These are phyloP conservation scores for Trogon melanurus DNA, from an alignment of 2,113 vertebrate genomes.

Conservation along the genomic window DNA sequence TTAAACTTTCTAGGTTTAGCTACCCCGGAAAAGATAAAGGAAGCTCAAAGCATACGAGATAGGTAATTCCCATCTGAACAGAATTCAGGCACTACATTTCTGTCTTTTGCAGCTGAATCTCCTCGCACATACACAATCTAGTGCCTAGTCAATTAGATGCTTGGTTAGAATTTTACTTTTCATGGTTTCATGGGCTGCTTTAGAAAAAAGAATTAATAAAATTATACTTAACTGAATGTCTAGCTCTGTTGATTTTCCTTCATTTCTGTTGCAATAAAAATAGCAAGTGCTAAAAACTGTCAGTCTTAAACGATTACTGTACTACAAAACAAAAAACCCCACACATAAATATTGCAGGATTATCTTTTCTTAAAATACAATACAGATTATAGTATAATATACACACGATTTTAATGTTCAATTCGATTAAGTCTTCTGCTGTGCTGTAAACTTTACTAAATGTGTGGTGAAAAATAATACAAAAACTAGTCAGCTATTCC, in stretches of 20 bases:
- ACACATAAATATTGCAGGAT: neutral
- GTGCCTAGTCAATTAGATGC: neutral
- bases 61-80: neutral
- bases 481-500: neutral
- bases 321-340: neutral
- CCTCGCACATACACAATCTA: neutral
- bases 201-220: neutral
- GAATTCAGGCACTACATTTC: neutral
- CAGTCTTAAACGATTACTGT: neutral
- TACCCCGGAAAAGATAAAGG: neutral
- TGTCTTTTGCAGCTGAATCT: neutral
- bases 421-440: neutral
- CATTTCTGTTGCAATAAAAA: neutral
- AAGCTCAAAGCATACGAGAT: neutral
- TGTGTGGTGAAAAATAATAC: neutral
- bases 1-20: slow-evolving; percentile 1
- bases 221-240: neutral
- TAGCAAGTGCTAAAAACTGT: neutral
- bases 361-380: neutral
- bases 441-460: neutral
- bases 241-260: neutral
- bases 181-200: neutral
- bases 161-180: slow-evolving; percentile 18
- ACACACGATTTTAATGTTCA: neutral
- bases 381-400: neutral